These are phyloP conservation scores for Fukomys damarensis DNA, from an alignment of 2,113 vertebrate genomes.

Conservation along the genomic window DNA sequence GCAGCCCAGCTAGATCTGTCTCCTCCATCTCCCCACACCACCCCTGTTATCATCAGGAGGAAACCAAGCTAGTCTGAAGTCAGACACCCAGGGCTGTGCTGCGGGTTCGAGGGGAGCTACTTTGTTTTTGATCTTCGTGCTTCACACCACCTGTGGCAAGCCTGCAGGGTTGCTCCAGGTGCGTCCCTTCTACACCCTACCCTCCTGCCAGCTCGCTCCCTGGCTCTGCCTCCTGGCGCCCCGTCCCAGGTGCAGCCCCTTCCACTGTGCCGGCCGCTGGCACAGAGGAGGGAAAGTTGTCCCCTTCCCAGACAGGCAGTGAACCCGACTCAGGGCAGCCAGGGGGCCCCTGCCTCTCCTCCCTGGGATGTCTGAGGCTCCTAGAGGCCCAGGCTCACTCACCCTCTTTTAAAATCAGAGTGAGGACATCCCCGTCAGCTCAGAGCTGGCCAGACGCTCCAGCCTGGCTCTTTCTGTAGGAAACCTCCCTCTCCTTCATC, in stretches of 20 bases:
- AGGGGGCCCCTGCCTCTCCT: too few relatives aligned
- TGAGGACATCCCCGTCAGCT: not conserved
- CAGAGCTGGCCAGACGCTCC: not conserved
- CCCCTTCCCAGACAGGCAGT: not conserved
- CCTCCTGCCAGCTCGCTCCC: too few relatives aligned
- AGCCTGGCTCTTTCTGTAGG: not conserved
- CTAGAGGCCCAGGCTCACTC: not conserved
- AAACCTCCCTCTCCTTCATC: not conserved
- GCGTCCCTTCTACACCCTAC: fast-evolving
- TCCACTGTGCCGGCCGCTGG: not conserved
- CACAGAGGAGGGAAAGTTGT: not conserved
- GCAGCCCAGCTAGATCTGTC: not conserved
- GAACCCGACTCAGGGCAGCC: not conserved
- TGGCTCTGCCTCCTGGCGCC: not conserved
- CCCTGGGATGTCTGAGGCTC: not conserved
- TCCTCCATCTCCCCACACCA: not conserved
- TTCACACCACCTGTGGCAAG: not conserved
- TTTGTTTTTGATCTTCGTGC: not conserved
- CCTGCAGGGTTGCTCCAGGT: fast-evolving
- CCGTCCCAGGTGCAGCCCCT: not conserved
- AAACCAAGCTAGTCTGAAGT: not conserved
- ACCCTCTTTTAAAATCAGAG: not conserved
- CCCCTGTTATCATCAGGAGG: not conserved
- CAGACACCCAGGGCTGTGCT: not conserved
- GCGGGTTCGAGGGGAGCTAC: not conserved